A percentile compares a stretch with the other conserved stretches of the same genome.
Evolutionary conservation across 2,888 invertebrate species (phyloP).

Genomic region (Therioaphis trifolii): DNA sequence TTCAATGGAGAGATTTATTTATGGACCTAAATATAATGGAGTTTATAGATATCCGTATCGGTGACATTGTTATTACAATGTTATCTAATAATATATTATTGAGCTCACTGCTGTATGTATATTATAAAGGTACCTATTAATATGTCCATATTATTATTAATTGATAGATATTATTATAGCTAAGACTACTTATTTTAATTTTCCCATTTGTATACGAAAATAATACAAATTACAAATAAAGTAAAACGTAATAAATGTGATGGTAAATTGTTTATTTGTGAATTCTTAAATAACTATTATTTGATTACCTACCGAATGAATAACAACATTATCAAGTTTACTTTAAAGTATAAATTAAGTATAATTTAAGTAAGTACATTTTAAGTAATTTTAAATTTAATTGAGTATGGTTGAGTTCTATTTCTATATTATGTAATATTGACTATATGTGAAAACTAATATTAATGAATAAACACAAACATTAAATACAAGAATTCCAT

Average conservation of each 20-base stretch:
- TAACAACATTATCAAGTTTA: slow-evolving; percentile 15
- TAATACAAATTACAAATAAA: slow-evolving; percentile 4
- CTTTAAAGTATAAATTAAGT: not conserved
- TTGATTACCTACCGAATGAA: not conserved
- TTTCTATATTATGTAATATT: not conserved
- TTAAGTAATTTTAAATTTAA: slow-evolving; percentile 23
- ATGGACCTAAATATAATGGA: no score
- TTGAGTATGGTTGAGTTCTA: slow-evolving; percentile 24
- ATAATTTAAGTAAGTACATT: no score
- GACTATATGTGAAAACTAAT: slow-evolving; percentile 13
- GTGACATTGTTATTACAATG: slow-evolving; percentile 11
- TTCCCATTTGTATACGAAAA: slow-evolving; percentile 16
- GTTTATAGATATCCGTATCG: not conserved
- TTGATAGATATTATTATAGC: slow-evolving; percentile 1
- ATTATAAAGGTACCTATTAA: no score
- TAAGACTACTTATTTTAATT: not conserved
- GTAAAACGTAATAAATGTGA: slow-evolving; percentile 17
- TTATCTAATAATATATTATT: not conserved
- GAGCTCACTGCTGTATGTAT: no score
- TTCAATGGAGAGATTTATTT: no score
- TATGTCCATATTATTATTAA: slow-evolving; percentile 19
- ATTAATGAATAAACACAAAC: not conserved
- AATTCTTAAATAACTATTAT: slow-evolving; percentile 30
- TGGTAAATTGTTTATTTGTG: slow-evolving; percentile 13
- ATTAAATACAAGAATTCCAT: not conserved